These are phyloP conservation scores for Peromyscus maniculatus DNA, from an alignment of 2,113 vertebrate genomes.

Conservation along the genomic window DNA sequence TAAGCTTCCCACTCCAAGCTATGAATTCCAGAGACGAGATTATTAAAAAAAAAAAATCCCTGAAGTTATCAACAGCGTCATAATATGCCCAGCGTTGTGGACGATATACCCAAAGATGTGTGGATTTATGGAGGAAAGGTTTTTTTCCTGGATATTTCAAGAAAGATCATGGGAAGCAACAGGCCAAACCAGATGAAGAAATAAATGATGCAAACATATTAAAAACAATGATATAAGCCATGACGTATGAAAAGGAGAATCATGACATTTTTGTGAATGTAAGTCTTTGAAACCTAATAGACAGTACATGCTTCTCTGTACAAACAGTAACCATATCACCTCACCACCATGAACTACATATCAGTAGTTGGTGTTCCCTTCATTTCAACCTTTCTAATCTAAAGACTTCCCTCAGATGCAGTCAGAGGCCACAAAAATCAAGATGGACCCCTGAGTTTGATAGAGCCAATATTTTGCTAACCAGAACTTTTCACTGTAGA, in stretches of 20 bases:
- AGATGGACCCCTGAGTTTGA: background rate
- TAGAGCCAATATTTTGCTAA: background rate
- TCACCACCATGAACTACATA: background rate
- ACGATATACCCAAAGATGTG: background rate
- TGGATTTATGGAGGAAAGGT: background rate
- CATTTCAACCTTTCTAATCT: background rate
- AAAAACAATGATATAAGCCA: background rate
- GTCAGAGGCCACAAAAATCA: background rate
- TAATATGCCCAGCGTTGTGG: background rate
- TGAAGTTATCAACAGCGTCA: background rate
- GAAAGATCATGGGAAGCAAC: background rate
- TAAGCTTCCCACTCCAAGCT: background rate
- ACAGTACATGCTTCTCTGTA: background rate
- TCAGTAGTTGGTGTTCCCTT: background rate
- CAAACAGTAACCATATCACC: background rate
- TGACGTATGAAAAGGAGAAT: background rate
- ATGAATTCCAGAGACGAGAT: background rate
- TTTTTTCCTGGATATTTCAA: slow-evolving; percentile 12
- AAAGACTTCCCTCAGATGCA: background rate
- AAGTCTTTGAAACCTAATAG: background rate
- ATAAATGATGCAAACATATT: background rate
- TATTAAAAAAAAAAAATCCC: background rate
- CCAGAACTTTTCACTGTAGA: background rate
- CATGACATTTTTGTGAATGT: background rate
- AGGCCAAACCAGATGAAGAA: background rate